These are phyloP conservation scores for Calonectris borealis DNA, from an alignment of 2,113 vertebrate genomes.

Conservation along the genomic window DNA sequence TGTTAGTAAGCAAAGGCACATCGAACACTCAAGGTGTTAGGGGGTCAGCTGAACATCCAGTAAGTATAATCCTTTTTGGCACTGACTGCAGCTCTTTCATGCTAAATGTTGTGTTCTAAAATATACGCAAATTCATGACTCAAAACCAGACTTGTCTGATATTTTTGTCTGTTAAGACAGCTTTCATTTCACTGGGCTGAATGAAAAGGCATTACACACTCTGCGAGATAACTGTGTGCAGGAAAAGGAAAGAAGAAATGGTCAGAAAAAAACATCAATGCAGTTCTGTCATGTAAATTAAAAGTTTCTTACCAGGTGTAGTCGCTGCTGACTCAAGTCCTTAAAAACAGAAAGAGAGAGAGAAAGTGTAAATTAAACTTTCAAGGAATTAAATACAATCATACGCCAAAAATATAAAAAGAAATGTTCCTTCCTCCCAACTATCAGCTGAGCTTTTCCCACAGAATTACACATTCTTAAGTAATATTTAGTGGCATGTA, in stretches of 20 bases:
- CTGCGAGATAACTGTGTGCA: background rate
- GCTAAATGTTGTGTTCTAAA: background rate
- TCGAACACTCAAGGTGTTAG: rapidly evolving
- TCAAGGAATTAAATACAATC: background rate
- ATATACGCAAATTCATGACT: background rate
- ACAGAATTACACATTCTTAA: background rate
- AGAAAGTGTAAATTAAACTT: background rate
- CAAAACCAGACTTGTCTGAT: background rate
- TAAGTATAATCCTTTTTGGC: background rate
- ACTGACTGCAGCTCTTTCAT: background rate
- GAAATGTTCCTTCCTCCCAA: background rate
- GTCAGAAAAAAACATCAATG: background rate
- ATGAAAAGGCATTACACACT: background rate
- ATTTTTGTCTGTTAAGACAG: background rate
- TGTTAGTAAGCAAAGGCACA: background rate
- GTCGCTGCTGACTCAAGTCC: rapidly evolving
- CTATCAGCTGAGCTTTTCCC: background rate
- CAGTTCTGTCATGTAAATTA: background rate
- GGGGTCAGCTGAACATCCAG: background rate
- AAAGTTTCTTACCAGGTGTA: conserved; percentile 57
- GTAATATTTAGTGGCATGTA: background rate
- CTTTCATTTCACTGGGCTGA: background rate
- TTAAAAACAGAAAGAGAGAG: conserved; percentile 24
- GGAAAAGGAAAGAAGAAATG: background rate
- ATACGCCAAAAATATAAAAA: background rate